Evolutionary conservation across 2,888 invertebrate genomes (phyloP).

Genomic region (Taenaris catops): DNA sequence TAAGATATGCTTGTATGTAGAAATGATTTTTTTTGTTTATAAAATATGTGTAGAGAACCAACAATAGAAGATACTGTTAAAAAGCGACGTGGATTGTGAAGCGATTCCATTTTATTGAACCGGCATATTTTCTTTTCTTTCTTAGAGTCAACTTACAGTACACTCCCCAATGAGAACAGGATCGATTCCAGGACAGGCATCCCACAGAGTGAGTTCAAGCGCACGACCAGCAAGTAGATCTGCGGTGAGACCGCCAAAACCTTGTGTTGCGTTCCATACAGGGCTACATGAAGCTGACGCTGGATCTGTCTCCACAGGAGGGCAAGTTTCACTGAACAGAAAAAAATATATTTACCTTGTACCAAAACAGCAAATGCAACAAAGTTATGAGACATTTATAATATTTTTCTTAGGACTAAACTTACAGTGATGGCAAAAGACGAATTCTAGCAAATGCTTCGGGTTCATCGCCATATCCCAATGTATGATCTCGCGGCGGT

Average conservation of each 20-base stretch:
- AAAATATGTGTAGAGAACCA: too few relatives aligned
- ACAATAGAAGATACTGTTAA: too few relatives aligned
- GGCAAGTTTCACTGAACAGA: constrained; percentile 84
- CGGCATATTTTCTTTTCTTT: too few relatives aligned
- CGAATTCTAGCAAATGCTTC: constrained; percentile 92
- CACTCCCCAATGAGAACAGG: constrained; percentile 91
- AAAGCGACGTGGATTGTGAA: too few relatives aligned
- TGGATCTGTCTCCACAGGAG: constrained; percentile 89
- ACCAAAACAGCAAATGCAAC: not conserved
- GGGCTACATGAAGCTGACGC: constrained; percentile 93
- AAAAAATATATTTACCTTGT: not conserved
- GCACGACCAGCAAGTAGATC: constrained; percentile 89
- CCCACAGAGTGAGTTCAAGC: constrained; percentile 94
- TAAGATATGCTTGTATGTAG: too few relatives aligned
- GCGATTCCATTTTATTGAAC: too few relatives aligned
- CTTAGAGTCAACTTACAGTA: constrained; percentile 63
- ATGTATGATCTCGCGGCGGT: constrained; percentile 87
- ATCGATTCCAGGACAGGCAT: constrained; percentile 90
- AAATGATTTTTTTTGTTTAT: too few relatives aligned
- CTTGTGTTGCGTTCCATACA: constrained; percentile 95
- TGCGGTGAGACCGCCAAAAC: constrained; percentile 88
- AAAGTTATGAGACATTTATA: too few relatives aligned
- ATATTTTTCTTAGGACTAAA: constrained; percentile 21
- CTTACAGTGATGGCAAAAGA: constrained; percentile 89
- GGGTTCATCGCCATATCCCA: constrained; percentile 88